phyloP scores from a whole-genome alignment of 2,797 vertebrate species.

The Prunella strophiata region DNA sequence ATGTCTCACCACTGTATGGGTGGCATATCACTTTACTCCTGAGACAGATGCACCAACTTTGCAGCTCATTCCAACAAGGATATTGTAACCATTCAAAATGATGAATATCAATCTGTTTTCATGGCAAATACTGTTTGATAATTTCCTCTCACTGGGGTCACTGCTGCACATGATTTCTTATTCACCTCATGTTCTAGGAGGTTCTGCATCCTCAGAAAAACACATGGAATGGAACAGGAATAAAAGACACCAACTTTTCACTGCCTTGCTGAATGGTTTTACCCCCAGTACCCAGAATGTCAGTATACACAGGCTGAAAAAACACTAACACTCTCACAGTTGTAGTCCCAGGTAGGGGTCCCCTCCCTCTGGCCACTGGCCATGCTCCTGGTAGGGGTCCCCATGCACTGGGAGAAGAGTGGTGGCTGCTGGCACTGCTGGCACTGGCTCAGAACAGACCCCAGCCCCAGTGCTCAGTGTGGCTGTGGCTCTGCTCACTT shows the following conservation, averaged over 20 bases:
- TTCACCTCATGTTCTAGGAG: not conserved
- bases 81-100: not conserved
- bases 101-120: not conserved
- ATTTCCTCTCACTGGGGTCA: not conserved
- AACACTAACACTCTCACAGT: not conserved
- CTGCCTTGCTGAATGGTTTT: not conserved
- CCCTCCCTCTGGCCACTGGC: not conserved
- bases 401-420: not conserved
- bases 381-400: not conserved
- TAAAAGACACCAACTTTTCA: not conserved
- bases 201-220: not conserved
- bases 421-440: not conserved
- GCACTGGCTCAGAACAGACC: not conserved
- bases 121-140: not conserved
- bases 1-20: not conserved
- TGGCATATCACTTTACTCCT: not conserved
- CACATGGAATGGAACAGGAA: not conserved
- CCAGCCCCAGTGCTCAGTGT: fast-evolving
- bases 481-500: not conserved
- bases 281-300: not conserved
- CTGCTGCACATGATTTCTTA: not conserved
- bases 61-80: not conserved
- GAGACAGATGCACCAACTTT: slow-evolving; percentile 9
- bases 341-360: not conserved
- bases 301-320: not conserved